A percentile compares a stretch with the other conserved stretches of the same genome.
These are phyloP conservation scores for Drosophila pseudoobscura DNA, from an alignment of 1,140 invertebrate genomes.

Conservation along the genomic window DNA sequence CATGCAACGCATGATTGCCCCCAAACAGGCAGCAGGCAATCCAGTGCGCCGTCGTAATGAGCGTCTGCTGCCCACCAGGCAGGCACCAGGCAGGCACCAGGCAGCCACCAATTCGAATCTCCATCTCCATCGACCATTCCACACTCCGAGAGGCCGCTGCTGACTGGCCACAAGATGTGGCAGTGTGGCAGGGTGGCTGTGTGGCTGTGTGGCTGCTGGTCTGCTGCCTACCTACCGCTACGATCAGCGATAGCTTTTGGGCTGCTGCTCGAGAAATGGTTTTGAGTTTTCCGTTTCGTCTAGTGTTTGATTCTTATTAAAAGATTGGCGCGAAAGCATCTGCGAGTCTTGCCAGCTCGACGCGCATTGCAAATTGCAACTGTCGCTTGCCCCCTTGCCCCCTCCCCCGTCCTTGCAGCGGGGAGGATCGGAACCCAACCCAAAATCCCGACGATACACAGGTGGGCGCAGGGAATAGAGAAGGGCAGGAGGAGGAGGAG, in stretches of 20 bases:
- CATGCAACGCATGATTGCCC: constrained; percentile 68
- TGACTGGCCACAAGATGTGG: constrained; percentile 2
- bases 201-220: constrained; percentile 3
- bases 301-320: constrained; percentile 82
- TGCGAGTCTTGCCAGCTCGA: constrained; percentile 52
- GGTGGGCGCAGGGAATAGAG: constrained; percentile 24
- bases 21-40: constrained; percentile 23
- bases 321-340: constrained; percentile 79
- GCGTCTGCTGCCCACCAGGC: constrained; percentile 3
- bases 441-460: constrained; percentile 49
- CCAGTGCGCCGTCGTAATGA: constrained; percentile 41
- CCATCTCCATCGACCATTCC: background rate
- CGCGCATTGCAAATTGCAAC: constrained; percentile 59
- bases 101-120: too few relatives aligned
- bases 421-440: constrained; percentile 27
- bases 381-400: constrained; percentile 56
- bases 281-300: constrained; percentile 79
- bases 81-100: too few relatives aligned
- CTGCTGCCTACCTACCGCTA: constrained; percentile 69
- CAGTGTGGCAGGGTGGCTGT: background rate
- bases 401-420: constrained; percentile 4
- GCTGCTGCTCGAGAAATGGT: constrained; percentile 78
- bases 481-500: too few relatives aligned
- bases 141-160: constrained; percentile 19
- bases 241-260: constrained; percentile 75